Base-by-base conservation (phyloP, 2,797 vertebrate genomes). In the Coregonus sp. region DNA sequence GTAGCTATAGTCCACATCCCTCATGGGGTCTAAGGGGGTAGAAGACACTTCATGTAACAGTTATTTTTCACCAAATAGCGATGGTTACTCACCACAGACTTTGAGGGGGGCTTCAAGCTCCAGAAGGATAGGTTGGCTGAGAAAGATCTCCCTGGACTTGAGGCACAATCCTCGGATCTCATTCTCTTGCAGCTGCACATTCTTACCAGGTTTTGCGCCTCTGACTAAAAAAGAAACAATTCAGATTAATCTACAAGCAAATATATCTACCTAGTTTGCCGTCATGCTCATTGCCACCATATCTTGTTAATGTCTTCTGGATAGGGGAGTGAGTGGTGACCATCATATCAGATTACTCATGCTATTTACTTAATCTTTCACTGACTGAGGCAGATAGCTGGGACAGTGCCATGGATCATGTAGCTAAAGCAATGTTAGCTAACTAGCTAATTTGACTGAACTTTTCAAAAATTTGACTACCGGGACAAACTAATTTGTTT, bases 61-160 rank as follows among this genome's bases (percentile, higher is more conserved):
- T 47, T 25, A 25, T 20, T 71, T 71, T 52, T 52, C 29, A 31
- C n/a, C 0, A n/a, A 29, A 56, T 31, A 33, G 31, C 40, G 15
- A 25, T 35, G 66, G 29, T 56, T 69, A 87, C 95, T 95, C 79
- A 99, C 98, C 98, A 87, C 98, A 99, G 79, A 99, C 97, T 92
- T 99, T 99, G 82, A 99, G 95, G 0, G 98, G 98, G 25, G 98
- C 98, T 93, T 99, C 98, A 82, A 99, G 95, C 92, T 99, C 98
- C 91, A 99, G 92, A 0, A 99, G 95, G 91, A 99, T 99, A 88
- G 98, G 97, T 77, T 99, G 98, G 88, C 98, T 99, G 86, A 99
- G 96, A 85, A 98, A 98, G 87, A 99, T 99, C 94, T 98, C 97
- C 82, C 97, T 95, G 85, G 97, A 99, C 88, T 99, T 99, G 78